Evolutionary conservation across 2,113 vertebrate genomes (phyloP), one percentile per base, ranked within the genome.

Genomic region (Entelurus aequoreus): DNA sequence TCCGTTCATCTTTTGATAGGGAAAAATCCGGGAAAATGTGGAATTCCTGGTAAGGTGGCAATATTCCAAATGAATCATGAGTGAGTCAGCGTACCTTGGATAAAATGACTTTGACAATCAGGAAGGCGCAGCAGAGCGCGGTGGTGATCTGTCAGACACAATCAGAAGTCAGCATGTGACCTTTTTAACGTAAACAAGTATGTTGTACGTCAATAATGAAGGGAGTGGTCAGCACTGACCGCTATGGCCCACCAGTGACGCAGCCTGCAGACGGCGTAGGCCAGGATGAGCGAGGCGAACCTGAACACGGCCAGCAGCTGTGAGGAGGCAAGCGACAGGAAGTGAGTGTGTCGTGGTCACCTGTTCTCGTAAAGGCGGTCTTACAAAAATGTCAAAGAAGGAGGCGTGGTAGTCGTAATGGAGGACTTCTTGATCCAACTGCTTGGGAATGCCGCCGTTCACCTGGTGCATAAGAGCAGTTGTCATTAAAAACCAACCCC

Each of bases 361-460:
- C 10, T 42, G 7, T 46, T 46, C 12, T 46, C 42, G 6, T 11
- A 3, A 46, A 46, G 11, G 4, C 42, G 38, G 15, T 38, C 95
- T 94, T 90, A 99, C 95, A 87, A 98, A 98, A 72, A 99, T 98
- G 85, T 99, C 96, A 81, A 99, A 98, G 88, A 97, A 98, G 28
- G 97, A 99, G 69, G 88, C 91, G 60, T 84, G 90, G 87, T 95
- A 99, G 87, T 98, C 87, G 84, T 99, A 99, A 0, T 91, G 79
- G 47, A 96, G 80, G n/a, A 98, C 94, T 79, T 99, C 97, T 68
- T 86, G 89, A 38, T 90, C 85, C 80, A 99, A 88, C 13, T 91
- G 92, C 71, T 88, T 83, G 78, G 91, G 77, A 72, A 99, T 94
- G 65, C 92, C 92, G 12, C 94, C 94, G 67, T 91, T 95, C 53